Evolutionary conservation across 23 tunicate species (phyloP), one percentile per base, ranked within the genome.

Genomic region (Diplosoma virens): DNA sequence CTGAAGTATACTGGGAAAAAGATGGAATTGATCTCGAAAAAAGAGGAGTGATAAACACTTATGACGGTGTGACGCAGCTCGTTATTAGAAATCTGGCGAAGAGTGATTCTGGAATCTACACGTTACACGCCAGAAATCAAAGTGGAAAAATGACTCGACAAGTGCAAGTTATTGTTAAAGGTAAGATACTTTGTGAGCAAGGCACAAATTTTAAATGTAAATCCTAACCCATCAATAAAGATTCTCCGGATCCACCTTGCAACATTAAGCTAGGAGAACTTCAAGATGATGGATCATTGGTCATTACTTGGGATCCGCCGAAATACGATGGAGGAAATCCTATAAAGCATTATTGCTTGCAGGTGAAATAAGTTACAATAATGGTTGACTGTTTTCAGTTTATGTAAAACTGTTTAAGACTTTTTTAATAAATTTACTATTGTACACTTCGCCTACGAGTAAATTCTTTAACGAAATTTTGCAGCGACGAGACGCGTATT

Each of bases 231-330:
- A 16, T 4, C 22, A 37, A 11, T 60, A 0, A 66, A 92, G 97
- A 92, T 54, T 25, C 97, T 1, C 97, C 97, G 5, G 97, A 92
- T 77, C 97, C 97, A 58, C 97, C 97, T 45, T 79, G 87, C 80
- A 86, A 92, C 75, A 92, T 92, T n/a, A 82, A 67, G 14, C 80
- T 92, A 30, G 97, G 97, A 26, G 97, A 92, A 56, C 35, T 92
- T 1, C 91, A 84, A 22, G 87, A 82, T 32, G 97, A 92, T 60
- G 97, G 97, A 47, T 68, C 87, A 25, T 54, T 92, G 21, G 47
- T 80, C 25, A 76, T 92, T 3, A 70, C 78, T 14, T 92, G 97
- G 97, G 87, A 85, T 58, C 92, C 97, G 7, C 97, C 97, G 23
- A 33, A 25, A 28, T 66, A 92, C 33, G 91, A 92, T 60, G 97